Base-by-base conservation (phyloP, 1,140 invertebrate species). In the Drosophila kohkoa region DNA sequence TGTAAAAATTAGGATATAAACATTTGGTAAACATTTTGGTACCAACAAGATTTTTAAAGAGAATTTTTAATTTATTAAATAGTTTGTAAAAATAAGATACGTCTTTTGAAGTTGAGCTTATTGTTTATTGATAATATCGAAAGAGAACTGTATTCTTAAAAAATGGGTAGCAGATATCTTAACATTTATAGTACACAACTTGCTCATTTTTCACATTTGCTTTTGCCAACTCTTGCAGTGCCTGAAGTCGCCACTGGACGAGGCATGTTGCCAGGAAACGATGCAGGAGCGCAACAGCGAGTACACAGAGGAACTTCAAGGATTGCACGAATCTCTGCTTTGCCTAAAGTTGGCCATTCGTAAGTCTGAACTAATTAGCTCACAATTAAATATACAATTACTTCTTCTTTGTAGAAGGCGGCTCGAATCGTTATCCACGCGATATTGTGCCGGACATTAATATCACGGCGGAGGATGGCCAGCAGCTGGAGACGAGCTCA, bases 391-490 rank as follows among this genome's bases (percentile, higher is more conserved):
- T n/a, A 8, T 0, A 32, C 32, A 1, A 38, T 0, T 10, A 4
- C 3, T 25, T 4, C 20, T 16, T 13, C 1, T 1, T 38, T 38
- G 35, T 43, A 92, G 90, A 92, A 60, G 90, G 83, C 10, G 87
- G 90, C 11, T 66, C 73, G 1, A 86, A 82, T 60, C 87, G 81
- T 6, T 90, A 71, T 66, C 81, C 74, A 0, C 75, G 78, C 3
- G 82, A 92, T 8, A 78, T 92, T 13, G 88, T 92, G 20, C 91
- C 91, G 6, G 91, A 92, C 41, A 92, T 92, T 5, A 92, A 85
- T 57, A 85, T 92, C 45, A 92, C 86, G 3, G 54, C 69, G 54
- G 91, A 88, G 43, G 92, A 93, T 49, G 89, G 80, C 0, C 78
- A 73, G 35, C 82, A 83, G 60, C 8, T 89, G 52, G 83, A 88